Percentiles rank a stretch among this genome's conserved stretches.
These are phyloP conservation scores for Zaprionus lachaisei DNA, from an alignment of 1,140 invertebrate genomes.

Conservation along the genomic window DNA sequence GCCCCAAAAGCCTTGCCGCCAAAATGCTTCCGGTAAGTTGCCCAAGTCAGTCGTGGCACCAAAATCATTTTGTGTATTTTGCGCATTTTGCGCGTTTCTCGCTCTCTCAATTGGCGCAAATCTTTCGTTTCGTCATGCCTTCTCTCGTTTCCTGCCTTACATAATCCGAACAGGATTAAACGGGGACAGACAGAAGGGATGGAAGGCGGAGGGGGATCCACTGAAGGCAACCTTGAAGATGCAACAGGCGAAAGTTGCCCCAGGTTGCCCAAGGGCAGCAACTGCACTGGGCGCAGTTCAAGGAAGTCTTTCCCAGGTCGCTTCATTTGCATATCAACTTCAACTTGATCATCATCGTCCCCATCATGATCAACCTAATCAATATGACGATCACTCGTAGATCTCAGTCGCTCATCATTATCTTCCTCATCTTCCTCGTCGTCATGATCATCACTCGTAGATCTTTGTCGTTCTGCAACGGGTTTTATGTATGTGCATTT, in stretches of 20 bases:
- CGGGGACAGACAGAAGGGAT: neutral
- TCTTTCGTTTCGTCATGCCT: conserved; percentile 3
- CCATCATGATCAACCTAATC: neutral
- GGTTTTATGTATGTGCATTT: too few species aligned
- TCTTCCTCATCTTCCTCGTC: neutral
- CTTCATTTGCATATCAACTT: neutral
- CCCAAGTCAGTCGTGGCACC: conserved; percentile 21
- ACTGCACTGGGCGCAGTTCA: neutral
- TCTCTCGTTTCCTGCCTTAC: conserved; percentile 9
- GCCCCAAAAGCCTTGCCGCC: conserved; percentile 56
- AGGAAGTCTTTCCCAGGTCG: conserved; percentile 16
- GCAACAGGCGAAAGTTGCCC: conserved; percentile 23
- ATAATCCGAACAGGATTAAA: conserved; percentile 23
- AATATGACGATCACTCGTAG: too few species aligned
- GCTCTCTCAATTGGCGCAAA: conserved; percentile 17
- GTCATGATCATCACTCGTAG: too few species aligned
- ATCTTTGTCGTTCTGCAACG: conserved; percentile 15
- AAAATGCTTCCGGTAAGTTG: conserved; percentile 78
- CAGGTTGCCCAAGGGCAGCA: conserved; percentile 5
- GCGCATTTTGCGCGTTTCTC: conserved; percentile 8
- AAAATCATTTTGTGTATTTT: conserved; percentile 18
- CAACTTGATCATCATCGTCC: neutral
- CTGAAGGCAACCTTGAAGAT: conserved; percentile 27
- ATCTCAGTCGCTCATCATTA: neutral
- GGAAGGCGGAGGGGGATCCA: neutral